phyloP scores from a whole-genome alignment of 1,140 invertebrate species.

The Prorops nasuta region DNA sequence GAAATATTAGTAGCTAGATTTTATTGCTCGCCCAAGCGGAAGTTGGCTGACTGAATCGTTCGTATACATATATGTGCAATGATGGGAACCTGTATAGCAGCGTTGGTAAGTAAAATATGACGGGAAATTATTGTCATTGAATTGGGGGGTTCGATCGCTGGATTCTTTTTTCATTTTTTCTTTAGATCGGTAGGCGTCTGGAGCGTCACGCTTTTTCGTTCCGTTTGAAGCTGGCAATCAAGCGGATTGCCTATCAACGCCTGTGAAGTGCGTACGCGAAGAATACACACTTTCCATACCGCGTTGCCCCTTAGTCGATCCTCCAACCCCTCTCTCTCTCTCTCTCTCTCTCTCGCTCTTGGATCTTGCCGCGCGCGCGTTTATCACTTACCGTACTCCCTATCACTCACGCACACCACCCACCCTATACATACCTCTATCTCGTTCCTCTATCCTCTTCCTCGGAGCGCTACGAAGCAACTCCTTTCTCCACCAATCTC shows the following conservation, averaged over 20 bases:
- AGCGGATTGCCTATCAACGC: slow-evolving; percentile 55
- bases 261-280: slow-evolving; percentile 26
- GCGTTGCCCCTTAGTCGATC: too few species aligned
- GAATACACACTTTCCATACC: slow-evolving; percentile 16
- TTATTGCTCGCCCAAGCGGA: too few species aligned
- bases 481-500: background rate
- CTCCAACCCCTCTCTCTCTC: slow-evolving; percentile 16
- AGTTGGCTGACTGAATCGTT: too few species aligned
- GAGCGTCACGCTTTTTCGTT: slow-evolving; percentile 40
- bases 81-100: too few species aligned
- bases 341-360: slow-evolving; percentile 10
- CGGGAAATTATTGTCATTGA: background rate
- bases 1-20: too few species aligned
- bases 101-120: too few species aligned
- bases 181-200: slow-evolving; percentile 1
- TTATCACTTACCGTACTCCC: slow-evolving; percentile 7
- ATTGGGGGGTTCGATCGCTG: background rate
- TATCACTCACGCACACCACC: slow-evolving; percentile 4
- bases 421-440: slow-evolving; percentile 2
- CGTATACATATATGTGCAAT: too few species aligned
- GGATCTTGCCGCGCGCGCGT: background rate
- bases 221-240: slow-evolving; percentile 55
- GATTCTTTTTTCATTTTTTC: background rate
- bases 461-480: slow-evolving; percentile 10
- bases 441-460: slow-evolving; percentile 3